Conservation (phyloP, 2,888 invertebrate genomes). For the Helobdella robusta region DNA sequence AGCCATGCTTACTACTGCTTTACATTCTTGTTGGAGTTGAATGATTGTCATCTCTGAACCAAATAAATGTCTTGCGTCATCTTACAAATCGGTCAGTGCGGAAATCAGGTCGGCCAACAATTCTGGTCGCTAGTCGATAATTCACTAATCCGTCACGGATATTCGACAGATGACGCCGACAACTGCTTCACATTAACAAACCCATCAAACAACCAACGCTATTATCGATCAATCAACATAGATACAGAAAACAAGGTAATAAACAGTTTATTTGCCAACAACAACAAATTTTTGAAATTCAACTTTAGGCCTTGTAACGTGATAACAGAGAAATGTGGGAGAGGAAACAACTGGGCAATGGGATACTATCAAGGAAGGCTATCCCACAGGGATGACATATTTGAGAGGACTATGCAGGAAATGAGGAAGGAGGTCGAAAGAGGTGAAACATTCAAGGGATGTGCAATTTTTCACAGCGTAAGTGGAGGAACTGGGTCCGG, state of each 20-base stretch:
- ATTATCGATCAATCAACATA: slow-evolving; percentile 39
- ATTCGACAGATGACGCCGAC: not conserved
- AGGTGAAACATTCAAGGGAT: slow-evolving; percentile 37
- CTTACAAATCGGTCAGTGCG: slow-evolving; percentile 46
- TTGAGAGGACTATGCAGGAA: slow-evolving; percentile 24
- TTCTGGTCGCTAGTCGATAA: slow-evolving; percentile 32
- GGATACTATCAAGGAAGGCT: slow-evolving; percentile 35
- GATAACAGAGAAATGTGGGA: slow-evolving; percentile 41
- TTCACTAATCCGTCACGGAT: not conserved
- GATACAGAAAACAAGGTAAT: slow-evolving; percentile 46
- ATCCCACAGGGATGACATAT: slow-evolving; percentile 13
- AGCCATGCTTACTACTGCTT: no score
- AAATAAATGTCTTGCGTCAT: slow-evolving; percentile 46
- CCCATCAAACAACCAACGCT: not conserved
- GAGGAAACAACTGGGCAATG: slow-evolving; percentile 46
- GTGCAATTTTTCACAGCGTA: slow-evolving; percentile 44
- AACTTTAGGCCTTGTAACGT: slow-evolving; percentile 39
- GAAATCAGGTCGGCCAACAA: slow-evolving; percentile 44
- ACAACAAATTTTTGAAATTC: not conserved
- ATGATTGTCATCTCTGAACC: no score
- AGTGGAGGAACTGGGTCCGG: slow-evolving; percentile 49
- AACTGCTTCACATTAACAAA: not conserved
- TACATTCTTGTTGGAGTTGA: no score
- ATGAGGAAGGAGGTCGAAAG: slow-evolving; percentile 43
- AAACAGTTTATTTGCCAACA: not conserved